Percentiles rank a stretch among this genome's conserved stretches.
phyloP scores from a whole-genome alignment of 2,797 vertebrate genomes.

The Anabacerthia variegaticeps region DNA sequence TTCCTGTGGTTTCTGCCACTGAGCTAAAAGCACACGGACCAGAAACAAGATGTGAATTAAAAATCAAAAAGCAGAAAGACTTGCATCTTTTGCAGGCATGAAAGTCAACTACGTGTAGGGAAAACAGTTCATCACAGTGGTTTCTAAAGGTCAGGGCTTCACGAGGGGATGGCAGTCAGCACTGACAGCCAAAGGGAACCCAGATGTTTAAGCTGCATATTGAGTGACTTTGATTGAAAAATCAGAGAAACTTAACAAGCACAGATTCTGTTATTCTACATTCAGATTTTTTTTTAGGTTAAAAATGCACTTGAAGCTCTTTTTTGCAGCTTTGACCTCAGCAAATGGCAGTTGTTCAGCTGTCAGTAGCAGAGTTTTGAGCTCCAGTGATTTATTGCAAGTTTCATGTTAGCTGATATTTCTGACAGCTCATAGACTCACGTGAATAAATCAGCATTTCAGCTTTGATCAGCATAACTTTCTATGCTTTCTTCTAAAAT shows the following conservation, averaged over 20 bases:
- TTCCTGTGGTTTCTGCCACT: not conserved
- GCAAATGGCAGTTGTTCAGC: not conserved
- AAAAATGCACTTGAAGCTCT: not conserved
- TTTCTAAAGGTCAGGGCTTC: not conserved
- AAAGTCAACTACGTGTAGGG: not conserved
- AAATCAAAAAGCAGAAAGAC: not conserved
- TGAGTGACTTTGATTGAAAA: conserved; percentile 23
- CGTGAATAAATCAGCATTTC: not conserved
- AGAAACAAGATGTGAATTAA: not conserved
- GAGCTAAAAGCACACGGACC: not conserved
- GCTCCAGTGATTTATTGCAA: not conserved
- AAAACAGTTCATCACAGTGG: not conserved
- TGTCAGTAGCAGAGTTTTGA: not conserved
- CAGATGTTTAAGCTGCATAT: not conserved
- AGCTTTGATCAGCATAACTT: not conserved
- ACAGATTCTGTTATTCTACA: not conserved
- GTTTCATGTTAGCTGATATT: not conserved
- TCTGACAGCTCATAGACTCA: not conserved
- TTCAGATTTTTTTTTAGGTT: not conserved
- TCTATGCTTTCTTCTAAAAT: not conserved
- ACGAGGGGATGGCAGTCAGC: not conserved
- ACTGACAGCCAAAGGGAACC: not conserved
- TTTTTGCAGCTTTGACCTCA: not conserved
- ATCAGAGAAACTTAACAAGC: not conserved
- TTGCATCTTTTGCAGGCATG: not conserved